phyloP scores from a whole-genome alignment of 1,140 invertebrate genomes.

The Tetranychus cinnabarinus region DNA sequence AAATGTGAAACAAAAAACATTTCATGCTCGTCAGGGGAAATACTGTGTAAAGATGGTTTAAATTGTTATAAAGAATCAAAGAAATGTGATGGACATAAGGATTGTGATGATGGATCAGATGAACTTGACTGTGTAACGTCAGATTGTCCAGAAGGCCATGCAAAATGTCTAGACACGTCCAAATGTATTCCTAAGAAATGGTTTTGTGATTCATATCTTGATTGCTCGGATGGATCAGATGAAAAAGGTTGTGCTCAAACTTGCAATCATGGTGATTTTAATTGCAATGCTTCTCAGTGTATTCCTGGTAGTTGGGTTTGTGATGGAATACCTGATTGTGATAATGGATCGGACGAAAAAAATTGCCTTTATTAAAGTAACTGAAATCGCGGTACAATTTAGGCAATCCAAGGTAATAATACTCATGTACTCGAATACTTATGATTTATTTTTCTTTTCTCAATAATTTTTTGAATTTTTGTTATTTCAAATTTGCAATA shows the following conservation, averaged over 20 bases:
- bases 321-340: conserved; percentile 20
- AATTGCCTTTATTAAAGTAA: conserved; percentile 8
- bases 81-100: neutral
- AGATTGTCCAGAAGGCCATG: neutral
- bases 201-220: neutral
- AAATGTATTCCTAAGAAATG: neutral
- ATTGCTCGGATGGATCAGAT: neutral
- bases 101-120: neutral
- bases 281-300: neutral
- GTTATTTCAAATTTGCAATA: too few species aligned
- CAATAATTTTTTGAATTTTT: too few species aligned
- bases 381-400: too few species aligned
- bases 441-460: too few species aligned
- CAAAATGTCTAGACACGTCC: neutral
- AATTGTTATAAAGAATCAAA: neutral
- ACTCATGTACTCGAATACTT: too few species aligned
- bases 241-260: neutral
- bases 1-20: neutral
- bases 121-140: neutral
- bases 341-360: conserved; percentile 18
- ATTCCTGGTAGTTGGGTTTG: conserved; percentile 12
- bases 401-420: too few species aligned
- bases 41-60: neutral
- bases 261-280: neutral
- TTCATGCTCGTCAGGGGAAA: neutral